phyloP scores from a whole-genome alignment of 1,140 invertebrate genomes.

The Eupeodes corollae region DNA sequence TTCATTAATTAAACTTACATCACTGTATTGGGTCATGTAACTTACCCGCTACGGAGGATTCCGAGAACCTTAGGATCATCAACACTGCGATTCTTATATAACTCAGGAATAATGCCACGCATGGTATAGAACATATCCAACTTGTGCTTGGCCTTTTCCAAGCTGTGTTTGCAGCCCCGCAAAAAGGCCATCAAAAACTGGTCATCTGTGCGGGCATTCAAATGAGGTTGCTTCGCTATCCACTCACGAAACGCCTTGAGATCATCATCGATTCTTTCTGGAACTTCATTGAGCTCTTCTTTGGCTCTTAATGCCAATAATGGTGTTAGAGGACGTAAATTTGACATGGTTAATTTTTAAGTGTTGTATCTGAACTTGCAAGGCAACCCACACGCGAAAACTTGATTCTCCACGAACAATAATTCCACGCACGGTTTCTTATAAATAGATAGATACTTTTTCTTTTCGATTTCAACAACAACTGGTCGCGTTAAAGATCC shows the following conservation, averaged over 20 bases:
- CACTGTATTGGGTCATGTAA: not conserved
- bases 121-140: slow-evolving; percentile 50
- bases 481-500: too few relatives aligned
- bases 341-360: slow-evolving; percentile 5
- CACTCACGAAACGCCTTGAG: slow-evolving; percentile 45
- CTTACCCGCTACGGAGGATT: slow-evolving; percentile 12
- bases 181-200: slow-evolving; percentile 48
- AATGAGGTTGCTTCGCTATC: slow-evolving; percentile 49
- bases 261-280: slow-evolving; percentile 40
- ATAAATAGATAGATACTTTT: too few relatives aligned
- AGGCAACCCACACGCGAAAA: too few relatives aligned
- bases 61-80: slow-evolving; percentile 9
- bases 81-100: slow-evolving; percentile 34
- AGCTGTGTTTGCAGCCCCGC: slow-evolving; percentile 52
- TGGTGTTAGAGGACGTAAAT: slow-evolving; percentile 25
- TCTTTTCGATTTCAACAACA: too few relatives aligned
- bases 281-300: slow-evolving; percentile 46
- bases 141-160: slow-evolving; percentile 50
- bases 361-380: too few relatives aligned
- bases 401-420: too few relatives aligned
- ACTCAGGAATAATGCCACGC: slow-evolving; percentile 43
- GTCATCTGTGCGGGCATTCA: slow-evolving; percentile 41
- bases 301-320: slow-evolving; percentile 31
- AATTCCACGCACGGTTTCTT: too few relatives aligned
- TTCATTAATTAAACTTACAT: too few relatives aligned